These are phyloP conservation scores for Diadophis punctatus DNA, from an alignment of 2,113 vertebrate genomes.

Conservation along the genomic window DNA sequence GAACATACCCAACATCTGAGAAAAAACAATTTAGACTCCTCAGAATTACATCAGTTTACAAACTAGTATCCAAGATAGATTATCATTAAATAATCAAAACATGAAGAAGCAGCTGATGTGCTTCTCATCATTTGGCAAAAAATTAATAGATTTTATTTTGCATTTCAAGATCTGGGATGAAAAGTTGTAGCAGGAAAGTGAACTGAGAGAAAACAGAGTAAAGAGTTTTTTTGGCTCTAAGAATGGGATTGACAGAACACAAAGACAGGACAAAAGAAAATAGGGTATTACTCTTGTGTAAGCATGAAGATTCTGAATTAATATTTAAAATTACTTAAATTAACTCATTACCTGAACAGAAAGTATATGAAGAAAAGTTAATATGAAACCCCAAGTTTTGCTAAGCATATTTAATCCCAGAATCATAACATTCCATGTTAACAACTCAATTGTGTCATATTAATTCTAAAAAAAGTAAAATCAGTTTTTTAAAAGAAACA, in stretches of 20 bases:
- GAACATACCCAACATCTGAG: background rate
- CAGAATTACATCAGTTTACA: background rate
- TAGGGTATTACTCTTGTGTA: background rate
- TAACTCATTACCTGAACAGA: background rate
- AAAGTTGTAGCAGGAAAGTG: background rate
- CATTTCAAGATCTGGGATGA: background rate
- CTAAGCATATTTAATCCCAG: background rate
- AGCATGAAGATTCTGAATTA: background rate
- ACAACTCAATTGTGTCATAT: background rate
- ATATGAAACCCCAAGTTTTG: background rate
- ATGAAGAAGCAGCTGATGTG: background rate
- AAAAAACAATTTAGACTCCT: background rate
- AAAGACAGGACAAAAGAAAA: background rate
- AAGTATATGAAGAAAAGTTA: background rate
- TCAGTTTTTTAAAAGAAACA: background rate
- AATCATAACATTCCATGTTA: background rate
- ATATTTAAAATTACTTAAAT: background rate
- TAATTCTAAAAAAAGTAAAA: background rate
- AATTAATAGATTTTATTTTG: background rate
- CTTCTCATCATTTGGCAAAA: background rate
- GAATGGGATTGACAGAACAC: background rate
- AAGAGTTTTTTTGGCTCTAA: background rate
- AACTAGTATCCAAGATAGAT: background rate
- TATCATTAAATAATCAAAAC: background rate
- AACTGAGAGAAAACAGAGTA: background rate